Percentiles rank a stretch among this genome's conserved stretches.
Evolutionary conservation across 2,888 invertebrate genomes (phyloP).

Genomic region (Allygus modestus): DNA sequence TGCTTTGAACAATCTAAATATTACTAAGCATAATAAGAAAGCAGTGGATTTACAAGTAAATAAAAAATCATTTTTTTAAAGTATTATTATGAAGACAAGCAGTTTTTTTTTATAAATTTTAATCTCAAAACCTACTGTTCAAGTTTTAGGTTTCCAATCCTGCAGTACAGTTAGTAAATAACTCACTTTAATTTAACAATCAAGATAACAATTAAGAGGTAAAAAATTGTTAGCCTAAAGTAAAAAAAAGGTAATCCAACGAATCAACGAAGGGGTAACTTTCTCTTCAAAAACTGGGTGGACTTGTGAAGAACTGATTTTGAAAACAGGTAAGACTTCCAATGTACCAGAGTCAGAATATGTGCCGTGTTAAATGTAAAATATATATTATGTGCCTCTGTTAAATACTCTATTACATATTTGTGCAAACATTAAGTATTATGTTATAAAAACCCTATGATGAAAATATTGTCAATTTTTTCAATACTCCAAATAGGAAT

Average conservation of each 20-base stretch:
- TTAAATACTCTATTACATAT: conserved; percentile 6
- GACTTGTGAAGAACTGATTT: background rate
- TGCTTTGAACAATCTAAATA: no score
- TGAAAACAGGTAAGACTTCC: background rate
- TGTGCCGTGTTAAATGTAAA: background rate
- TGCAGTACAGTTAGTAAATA: background rate
- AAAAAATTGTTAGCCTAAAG: background rate
- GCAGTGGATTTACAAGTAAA: no score
- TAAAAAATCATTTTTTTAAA: no score
- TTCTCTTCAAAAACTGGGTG: background rate
- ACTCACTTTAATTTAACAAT: background rate
- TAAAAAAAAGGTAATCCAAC: background rate
- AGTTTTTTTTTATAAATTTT: no score
- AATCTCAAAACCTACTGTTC: no score
- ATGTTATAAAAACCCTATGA: conserved; percentile 9
- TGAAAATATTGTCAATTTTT: conserved; percentile 26
- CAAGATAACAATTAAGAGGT: background rate
- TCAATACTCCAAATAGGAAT: background rate
- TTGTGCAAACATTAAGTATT: background rate
- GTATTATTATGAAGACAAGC: no score
- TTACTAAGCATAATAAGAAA: no score
- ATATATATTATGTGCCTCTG: background rate
- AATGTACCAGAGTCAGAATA: background rate
- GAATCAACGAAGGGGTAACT: background rate
- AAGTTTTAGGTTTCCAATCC: background rate